phyloP scores from a whole-genome alignment of 2,888 invertebrate species.

The Priapulus caudatus region DNA sequence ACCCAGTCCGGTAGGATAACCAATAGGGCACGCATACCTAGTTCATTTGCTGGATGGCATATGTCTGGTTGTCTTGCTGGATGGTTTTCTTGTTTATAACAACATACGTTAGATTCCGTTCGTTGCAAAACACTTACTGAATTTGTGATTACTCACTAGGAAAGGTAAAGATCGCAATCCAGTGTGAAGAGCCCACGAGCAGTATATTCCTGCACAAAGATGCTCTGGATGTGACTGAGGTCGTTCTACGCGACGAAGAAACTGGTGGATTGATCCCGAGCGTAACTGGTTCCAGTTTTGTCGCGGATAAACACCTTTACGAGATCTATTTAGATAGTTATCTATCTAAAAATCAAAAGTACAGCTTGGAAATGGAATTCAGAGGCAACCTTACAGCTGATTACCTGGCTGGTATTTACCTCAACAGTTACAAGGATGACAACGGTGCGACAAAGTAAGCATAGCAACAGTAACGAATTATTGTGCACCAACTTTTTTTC shows the following conservation, averaged over 20 bases:
- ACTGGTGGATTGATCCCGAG: neutral
- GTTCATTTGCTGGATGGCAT: too few species aligned
- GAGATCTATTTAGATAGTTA: neutral
- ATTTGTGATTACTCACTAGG: too few species aligned
- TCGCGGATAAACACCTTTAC: neutral
- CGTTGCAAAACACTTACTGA: too few species aligned
- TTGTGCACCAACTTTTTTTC: too few species aligned
- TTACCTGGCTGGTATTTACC: neutral
- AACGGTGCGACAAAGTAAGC: neutral
- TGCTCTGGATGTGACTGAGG: too few species aligned
- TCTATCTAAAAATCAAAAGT: neutral
- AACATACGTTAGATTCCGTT: too few species aligned
- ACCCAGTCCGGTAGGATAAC: too few species aligned
- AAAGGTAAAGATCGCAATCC: neutral
- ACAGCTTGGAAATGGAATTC: neutral
- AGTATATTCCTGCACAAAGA: neutral
- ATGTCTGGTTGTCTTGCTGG: too few species aligned
- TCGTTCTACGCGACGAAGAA: neutral
- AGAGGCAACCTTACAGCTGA: neutral
- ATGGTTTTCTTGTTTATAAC: too few species aligned
- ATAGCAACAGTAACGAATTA: neutral
- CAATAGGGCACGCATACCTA: too few species aligned
- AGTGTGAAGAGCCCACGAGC: neutral
- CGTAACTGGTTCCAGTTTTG: neutral
- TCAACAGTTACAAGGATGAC: neutral